phyloP scores from a whole-genome alignment of 2,888 invertebrate species.

The Cylindroiulus punctatus region DNA sequence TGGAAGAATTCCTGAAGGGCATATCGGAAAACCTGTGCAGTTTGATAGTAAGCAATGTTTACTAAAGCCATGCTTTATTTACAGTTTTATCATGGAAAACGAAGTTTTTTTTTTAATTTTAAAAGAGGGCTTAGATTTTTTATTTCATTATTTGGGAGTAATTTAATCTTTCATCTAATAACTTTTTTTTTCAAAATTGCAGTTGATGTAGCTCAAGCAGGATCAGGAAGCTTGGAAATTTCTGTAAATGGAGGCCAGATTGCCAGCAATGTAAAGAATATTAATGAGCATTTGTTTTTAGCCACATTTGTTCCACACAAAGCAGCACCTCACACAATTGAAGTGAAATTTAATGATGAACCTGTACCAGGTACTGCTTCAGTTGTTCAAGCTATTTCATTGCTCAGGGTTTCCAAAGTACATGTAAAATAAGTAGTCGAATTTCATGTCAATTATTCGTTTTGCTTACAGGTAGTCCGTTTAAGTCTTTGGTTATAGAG shows the following conservation, averaged over 20 bases:
- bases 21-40: constrained; percentile 90
- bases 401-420: not conserved
- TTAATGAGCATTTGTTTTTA: constrained; percentile 83
- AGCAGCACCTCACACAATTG: constrained; percentile 84
- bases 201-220: constrained; percentile 97
- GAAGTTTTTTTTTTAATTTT: not conserved
- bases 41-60: constrained; percentile 80
- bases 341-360: constrained; percentile 87
- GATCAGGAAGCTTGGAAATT: constrained; percentile 94
- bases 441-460: not conserved
- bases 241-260: constrained; percentile 94
- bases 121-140: too few relatives aligned
- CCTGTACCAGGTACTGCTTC: constrained; percentile 63
- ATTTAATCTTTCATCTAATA: constrained; percentile 49
- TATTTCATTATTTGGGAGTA: too few relatives aligned
- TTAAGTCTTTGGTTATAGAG: constrained; percentile 61
- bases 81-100: too few relatives aligned
- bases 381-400: not conserved
- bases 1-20: constrained; percentile 84
- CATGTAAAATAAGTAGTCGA: not conserved
- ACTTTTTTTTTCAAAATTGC: constrained; percentile 59
- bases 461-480: constrained; percentile 63
- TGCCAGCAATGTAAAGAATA: constrained; percentile 89
- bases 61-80: not conserved
- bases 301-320: constrained; percentile 94